These are phyloP conservation scores for Drosophila falleni DNA, from an alignment of 2,888 invertebrate species.

Conservation along the genomic window DNA sequence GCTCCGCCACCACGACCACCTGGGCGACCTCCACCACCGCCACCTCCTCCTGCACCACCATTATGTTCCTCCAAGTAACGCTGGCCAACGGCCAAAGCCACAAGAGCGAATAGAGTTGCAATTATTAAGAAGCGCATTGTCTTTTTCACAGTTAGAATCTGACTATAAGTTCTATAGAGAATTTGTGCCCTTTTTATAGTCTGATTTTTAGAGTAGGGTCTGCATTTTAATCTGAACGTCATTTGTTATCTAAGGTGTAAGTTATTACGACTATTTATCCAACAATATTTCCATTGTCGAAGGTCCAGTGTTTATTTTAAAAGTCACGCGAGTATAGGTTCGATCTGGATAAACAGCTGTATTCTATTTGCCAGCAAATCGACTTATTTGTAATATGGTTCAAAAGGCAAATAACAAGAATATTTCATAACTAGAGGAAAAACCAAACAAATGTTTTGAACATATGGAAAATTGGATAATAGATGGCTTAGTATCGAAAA, in stretches of 20 bases:
- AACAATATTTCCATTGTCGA: background rate
- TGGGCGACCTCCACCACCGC: constrained; percentile 12
- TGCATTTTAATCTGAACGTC: background rate
- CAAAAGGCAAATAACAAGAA: background rate
- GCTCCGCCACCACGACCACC: background rate
- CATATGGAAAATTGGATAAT: no score
- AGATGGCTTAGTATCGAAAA: no score
- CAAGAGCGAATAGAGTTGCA: constrained; percentile 36
- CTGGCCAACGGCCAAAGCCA: constrained; percentile 24
- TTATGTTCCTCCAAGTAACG: background rate
- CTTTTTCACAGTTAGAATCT: constrained; percentile 25
- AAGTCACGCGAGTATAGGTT: background rate
- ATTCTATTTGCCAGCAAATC: constrained; percentile 9
- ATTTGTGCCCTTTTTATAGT: constrained; percentile 46
- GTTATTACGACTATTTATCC: background rate
- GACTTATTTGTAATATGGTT: constrained; percentile 5
- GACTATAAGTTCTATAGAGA: constrained; percentile 3
- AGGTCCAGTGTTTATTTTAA: background rate
- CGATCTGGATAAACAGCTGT: constrained; percentile 5
- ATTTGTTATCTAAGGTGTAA: background rate
- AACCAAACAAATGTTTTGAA: no score
- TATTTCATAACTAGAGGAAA: no score
- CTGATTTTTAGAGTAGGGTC: background rate
- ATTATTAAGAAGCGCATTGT: constrained; percentile 52
- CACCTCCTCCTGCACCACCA: constrained; percentile 8